Base-by-base conservation (phyloP, 2,113 vertebrate species). In the Nycticebus coucang region DNA sequence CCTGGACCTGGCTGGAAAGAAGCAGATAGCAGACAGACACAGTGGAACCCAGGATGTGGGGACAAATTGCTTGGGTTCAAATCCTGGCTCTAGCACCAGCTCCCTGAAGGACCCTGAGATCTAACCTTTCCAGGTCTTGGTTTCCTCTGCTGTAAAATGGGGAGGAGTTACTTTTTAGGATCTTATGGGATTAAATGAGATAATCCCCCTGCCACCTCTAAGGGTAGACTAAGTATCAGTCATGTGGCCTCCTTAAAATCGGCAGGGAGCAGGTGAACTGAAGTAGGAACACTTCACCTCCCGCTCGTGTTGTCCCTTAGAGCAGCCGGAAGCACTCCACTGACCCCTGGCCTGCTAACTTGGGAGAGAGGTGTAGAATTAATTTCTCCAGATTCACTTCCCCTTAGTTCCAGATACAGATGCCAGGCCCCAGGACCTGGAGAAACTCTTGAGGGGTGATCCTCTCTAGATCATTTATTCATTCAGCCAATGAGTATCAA, bases 251-350 rank as follows among this genome's bases (percentile, higher is more conserved):
- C 15, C 50, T 74, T 69, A 28, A 59, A 86, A 28, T 19, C 7
- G 2, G 77, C 3, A 0, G 19, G 18, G 35, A 3, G 0, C 28
- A 14, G 55, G 28, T 30, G 50, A 33, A 55, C 5, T 4, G 18
- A 11, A 18, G 1, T 12, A 33, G 30, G 26, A 28, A n/a, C 50
- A 18, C 55, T 59, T 66, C 59, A 8, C 0, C 35, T 35, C 37
- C 26, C 4, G 14, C 12, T 12, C 8, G 1, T 55, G 14, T 28
- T 77, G 9, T 60, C 10, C 50, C 45, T 26, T 86, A 45, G 28
- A 80, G 50, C 7, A 64, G 15, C 26, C 4, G 4, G 41, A 10
- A 66, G 13, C 33, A 4, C 18, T n/a, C 14, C 5, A 12, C 45
- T 10, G 41, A 72, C 41, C n/a, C 2, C 17, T 71, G 68, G 84